Conservation (phyloP, 2,888 invertebrate genomes). For the Sympetrum striolatum region DNA sequence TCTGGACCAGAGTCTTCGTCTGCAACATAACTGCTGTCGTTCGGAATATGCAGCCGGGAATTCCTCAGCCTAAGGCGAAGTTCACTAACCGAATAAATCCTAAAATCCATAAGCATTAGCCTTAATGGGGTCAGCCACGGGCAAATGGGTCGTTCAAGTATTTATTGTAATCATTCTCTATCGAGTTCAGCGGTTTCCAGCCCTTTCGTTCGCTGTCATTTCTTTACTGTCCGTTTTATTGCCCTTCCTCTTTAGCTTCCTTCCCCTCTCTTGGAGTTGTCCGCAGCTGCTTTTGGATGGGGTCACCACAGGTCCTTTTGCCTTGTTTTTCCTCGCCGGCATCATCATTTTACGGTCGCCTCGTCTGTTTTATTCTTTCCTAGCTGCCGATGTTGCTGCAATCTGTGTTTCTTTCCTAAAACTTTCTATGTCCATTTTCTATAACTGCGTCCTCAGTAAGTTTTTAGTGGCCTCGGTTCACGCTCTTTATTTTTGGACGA, state of each 20-base stretch:
- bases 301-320: not conserved
- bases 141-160: not conserved
- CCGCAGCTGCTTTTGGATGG: constrained; percentile 11
- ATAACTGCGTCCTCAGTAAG: not conserved
- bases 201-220: not conserved
- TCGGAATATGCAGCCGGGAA: no score
- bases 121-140: not conserved
- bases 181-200: not conserved
- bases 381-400: not conserved
- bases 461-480: not conserved
- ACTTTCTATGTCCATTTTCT: not conserved
- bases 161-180: not conserved
- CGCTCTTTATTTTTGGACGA: no score
- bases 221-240: constrained; percentile 2
- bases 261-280: not conserved
- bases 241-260: not conserved
- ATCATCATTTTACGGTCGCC: constrained; percentile 2
- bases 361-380: not conserved
- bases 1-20: no score
- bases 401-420: not conserved
- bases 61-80: no score
- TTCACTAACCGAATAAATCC: no score
- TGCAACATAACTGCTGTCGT: no score
- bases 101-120: no score
- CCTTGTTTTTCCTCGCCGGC: not conserved